Percentiles rank a stretch among this genome's conserved stretches.
phyloP scores from a whole-genome alignment of 2,888 invertebrate genomes.

The Polia nebulosa region DNA sequence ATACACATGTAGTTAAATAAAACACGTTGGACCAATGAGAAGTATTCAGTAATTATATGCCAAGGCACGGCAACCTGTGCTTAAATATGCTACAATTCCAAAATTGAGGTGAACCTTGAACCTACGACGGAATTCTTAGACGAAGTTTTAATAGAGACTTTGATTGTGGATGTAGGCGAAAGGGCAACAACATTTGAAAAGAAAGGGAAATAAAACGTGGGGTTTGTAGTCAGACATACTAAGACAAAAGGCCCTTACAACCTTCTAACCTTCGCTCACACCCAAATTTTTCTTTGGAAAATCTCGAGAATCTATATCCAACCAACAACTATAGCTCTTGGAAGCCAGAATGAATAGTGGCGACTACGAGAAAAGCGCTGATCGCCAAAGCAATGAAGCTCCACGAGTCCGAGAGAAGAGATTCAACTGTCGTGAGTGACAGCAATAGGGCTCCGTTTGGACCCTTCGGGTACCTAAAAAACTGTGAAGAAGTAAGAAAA shows the following conservation, averaged over 20 bases:
- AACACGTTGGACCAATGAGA: constrained; percentile 42
- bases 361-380: background rate
- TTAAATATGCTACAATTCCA: constrained; percentile 38
- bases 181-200: constrained; percentile 29
- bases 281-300: no score
- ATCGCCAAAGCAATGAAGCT: background rate
- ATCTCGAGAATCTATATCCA: no score
- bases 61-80: constrained; percentile 13
- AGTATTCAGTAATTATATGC: constrained; percentile 54
- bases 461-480: no score
- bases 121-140: constrained; percentile 39
- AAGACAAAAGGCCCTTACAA: background rate
- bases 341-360: background rate
- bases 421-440: background rate
- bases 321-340: no score
- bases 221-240: background rate
- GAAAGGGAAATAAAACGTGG: background rate
- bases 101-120: constrained; percentile 51
- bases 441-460: no score
- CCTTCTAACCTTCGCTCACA: no score
- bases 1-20: constrained; percentile 46
- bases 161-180: constrained; percentile 24
- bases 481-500: no score
- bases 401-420: background rate
- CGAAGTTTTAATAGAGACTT: constrained; percentile 40